Base-by-base conservation (phyloP, 1,140 invertebrate genomes). In the Pissodes strobi region DNA sequence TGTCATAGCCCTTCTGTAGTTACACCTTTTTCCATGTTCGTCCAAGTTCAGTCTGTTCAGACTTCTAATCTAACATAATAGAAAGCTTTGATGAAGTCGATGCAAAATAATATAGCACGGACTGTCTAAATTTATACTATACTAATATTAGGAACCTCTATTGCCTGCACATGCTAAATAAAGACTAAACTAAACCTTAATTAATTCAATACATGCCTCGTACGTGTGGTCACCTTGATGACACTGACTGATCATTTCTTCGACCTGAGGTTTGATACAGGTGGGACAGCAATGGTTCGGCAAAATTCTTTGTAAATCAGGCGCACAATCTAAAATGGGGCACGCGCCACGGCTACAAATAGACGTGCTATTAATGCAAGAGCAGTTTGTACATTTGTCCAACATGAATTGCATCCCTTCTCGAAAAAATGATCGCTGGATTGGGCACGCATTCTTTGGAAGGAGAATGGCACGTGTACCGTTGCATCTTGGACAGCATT, bases 401-500 rank as follows among this genome's bases (percentile, higher is more conserved):
- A 88, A 82, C 21, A 82, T 80, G 68, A 90, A 89, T 12, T 82
- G 75, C 12, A 79, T 77, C 2, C 82, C 82, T 41, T 86, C 81
- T 12, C 79, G 77, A 74, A 88, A 85, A 25, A 89, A 81, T 25
- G 84, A 82, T 18, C 85, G 85, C 17, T 87, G 87, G 15, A 94
- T 81, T 46, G 92, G 82, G 73, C 92, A 94, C 60, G 76, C 80
- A 59, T 83, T 82, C 80, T 79, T 66, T 76, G 79, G 52, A 8
- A 48, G 27, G n/a, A 73, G 45, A 2, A 52, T 13, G 12, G 53
- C 45, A 46, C 72, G 67, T 12, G 70, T 77, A 15, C 74, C 90
- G 66, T 82, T 84, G 73, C 94, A 96, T 46, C 82, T 79, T 0
- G 93, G 92, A 78, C 94, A 97, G 76, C 94, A 96, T 69, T 92